Evolutionary conservation across 2,797 vertebrate species (phyloP), one percentile per base, ranked within the genome.

Genomic region (Pseudomugil tenellus): DNA sequence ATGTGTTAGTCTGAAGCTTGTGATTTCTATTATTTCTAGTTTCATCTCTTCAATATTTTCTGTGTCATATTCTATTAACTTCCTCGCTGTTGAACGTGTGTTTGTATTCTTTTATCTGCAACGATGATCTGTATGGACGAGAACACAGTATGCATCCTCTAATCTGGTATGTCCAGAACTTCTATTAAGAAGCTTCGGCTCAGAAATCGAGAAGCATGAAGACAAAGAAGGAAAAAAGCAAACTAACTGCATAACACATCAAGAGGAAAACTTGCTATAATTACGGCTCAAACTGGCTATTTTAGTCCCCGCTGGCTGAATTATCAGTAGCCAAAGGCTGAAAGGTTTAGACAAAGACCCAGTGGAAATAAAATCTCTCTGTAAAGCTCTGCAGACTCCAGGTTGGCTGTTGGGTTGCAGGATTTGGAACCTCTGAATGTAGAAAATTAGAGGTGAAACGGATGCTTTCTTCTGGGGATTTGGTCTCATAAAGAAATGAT

Each of bases 401-500:
- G 58, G 48, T n/a, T 72, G 63, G 0, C 10, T 56, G 16, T 12
- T 13, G 46, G 67, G 26, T 61, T 66, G 29, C 13, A 0, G 8
- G 51, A 35, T 16, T 63, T 63, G 56, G 32, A 3, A 74, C 60
- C 29, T 74, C 64, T 60, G 34, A 16, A 48, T 46, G 58, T 63
- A n/a, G 41, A 64, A 48, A 61, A 59, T 16, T 11, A 23, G 32
- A 1, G 0, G 48, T 64, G 60, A 74, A 79, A 64, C 57, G 16
- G 29, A 54, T 34, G 13, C 49, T 70, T 56, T 76, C 66, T 63
- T 69, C 0, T n/a, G 32, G 70, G 51, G 58, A 76, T 53, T 62
- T 32, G 43, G 57, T 57, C n/a, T 67, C 65, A 57, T 70, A 25
- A 72, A 80, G 74, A 60, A 49, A 12, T 70, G 17, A 46, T 72